phyloP scores from a whole-genome alignment of 2,797 vertebrate species.

The Melanotaenia nigrans region DNA sequence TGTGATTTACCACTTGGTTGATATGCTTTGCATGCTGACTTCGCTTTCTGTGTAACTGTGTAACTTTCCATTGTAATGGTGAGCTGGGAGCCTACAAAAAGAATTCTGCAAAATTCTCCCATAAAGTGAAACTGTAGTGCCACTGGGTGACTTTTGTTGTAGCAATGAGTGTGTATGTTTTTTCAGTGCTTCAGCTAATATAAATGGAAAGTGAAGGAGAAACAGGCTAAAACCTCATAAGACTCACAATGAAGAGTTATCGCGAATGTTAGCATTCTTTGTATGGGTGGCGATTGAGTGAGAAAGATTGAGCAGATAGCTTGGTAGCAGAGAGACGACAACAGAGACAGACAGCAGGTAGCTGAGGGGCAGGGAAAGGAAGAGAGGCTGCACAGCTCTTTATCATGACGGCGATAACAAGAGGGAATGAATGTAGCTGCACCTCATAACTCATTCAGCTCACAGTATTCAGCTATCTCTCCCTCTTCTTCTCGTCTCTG shows the following conservation, averaged over 20 bases:
- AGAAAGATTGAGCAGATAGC: conserved; percentile 55
- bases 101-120: conserved; percentile 55
- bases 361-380: conserved; percentile 36
- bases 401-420: conserved; percentile 66
- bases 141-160: conserved; percentile 14
- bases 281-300: conserved; percentile 33
- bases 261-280: conserved; percentile 36
- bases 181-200: conserved; percentile 9
- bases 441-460: conserved; percentile 76
- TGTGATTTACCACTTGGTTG: conserved; percentile 19
- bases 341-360: conserved; percentile 53
- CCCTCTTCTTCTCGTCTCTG: conserved; percentile 42
- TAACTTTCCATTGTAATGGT: conserved; percentile 30
- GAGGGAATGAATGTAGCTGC: conserved; percentile 63
- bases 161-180: conserved; percentile 1
- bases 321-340: conserved; percentile 45
- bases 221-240: conserved; percentile 13
- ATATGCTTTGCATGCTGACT: conserved; percentile 10
- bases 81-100: conserved; percentile 42
- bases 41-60: conserved; percentile 7
- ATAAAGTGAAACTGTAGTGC: conserved; percentile 11
- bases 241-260: conserved; percentile 20
- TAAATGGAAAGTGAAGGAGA: conserved; percentile 10
- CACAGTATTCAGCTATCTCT: conserved; percentile 59
- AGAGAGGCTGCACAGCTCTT: conserved; percentile 52